Evolutionary conservation across 2,797 vertebrate species (phyloP), one percentile per base, ranked within the genome.

Genomic region (Gallinago nigripennis): DNA sequence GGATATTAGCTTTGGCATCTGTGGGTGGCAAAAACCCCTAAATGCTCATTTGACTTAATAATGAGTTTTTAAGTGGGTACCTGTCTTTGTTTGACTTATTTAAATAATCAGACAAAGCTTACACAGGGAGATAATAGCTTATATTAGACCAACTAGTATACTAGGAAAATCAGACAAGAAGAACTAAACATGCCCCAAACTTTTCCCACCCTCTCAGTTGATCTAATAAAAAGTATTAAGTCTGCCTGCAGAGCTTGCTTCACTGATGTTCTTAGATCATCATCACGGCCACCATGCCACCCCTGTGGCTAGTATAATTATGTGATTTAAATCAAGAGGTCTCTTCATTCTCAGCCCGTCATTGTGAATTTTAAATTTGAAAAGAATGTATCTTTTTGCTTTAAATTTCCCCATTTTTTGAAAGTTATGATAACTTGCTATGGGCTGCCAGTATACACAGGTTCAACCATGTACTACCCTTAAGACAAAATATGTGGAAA

Each of bases 1-100:
- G 92, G 92, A 92, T 97, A 88, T 95, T 90, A 92, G 81, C 73
- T 95, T 95, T 89, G 95, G 86, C 92, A 95, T 94, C 94, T 94
- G 93, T 95, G 88, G 86, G 94, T 95, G 93, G 96, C 78, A 95
- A 92, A 82, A 51, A 1, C 6, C 70, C 81, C 71, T 92, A 94
- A 97, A 95, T 92, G 75, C 81, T 94, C 86, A 87, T 97, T 96
- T 92, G 93, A 95, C 68, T 97, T 93, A 97, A 86, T 86, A 94
- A 94, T 91, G 75, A 88, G 78, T 80, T 95, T 95, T 96, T 85
- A 93, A 95, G 75, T 93, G 83, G 51, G 71, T 94, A 92, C 92
- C 94, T 95, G 81, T 88, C 94, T 96, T 93, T 91, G 87, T 93
- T 91, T 96, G 78, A 92, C 66, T 94, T 51, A 92, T 92, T 95